Conservation (phyloP, 2,113 vertebrate genomes). For the Puffinus mauretanicus region DNA sequence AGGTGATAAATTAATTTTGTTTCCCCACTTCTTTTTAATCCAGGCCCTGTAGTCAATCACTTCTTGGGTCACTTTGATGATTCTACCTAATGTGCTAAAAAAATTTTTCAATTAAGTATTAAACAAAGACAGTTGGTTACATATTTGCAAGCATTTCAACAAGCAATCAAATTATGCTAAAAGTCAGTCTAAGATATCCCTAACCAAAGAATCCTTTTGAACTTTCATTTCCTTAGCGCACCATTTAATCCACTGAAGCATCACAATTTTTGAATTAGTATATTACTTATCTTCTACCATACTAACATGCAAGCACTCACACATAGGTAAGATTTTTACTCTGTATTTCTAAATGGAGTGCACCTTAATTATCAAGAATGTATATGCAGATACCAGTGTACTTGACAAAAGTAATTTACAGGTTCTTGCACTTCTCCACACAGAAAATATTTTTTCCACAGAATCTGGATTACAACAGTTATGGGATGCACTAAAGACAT, state of each 20-base stretch:
- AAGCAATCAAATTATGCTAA: background rate
- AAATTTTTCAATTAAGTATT: background rate
- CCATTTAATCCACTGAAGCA: background rate
- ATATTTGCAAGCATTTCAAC: constrained; percentile 32
- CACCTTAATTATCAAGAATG: background rate
- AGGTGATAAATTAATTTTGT: constrained; percentile 60
- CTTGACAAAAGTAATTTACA: background rate
- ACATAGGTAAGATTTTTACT: background rate
- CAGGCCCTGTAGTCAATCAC: constrained; percentile 95
- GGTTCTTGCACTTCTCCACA: background rate
- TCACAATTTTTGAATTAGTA: background rate
- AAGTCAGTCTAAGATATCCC: background rate
- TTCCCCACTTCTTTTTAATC: constrained; percentile 91
- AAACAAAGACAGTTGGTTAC: constrained; percentile 31
- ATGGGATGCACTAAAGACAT: background rate
- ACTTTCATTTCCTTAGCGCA: background rate
- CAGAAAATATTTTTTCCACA: background rate
- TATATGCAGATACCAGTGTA: background rate
- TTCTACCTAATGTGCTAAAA: constrained; percentile 90
- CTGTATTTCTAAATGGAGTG: background rate
- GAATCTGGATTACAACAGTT: background rate
- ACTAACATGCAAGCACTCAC: background rate
- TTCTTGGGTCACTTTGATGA: constrained; percentile 95
- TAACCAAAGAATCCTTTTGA: background rate
- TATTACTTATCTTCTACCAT: background rate